Percentiles rank a stretch among this genome's conserved stretches.
These are phyloP conservation scores for Bambusicola thoracicus DNA, from an alignment of 2,113 vertebrate genomes.

Conservation along the genomic window DNA sequence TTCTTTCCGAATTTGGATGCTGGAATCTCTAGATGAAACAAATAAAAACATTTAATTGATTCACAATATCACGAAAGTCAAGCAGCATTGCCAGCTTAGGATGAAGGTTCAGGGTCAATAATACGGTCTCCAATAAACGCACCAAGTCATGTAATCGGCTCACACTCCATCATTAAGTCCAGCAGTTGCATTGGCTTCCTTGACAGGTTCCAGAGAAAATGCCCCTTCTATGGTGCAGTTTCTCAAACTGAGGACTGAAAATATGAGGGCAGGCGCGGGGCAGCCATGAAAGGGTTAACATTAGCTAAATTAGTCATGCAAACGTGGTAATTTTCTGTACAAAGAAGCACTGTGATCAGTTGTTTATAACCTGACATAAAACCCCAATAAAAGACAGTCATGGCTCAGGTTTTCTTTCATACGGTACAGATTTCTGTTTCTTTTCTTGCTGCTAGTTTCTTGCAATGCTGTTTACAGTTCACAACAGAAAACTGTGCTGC, in stretches of 20 bases:
- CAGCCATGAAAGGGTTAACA: neutral
- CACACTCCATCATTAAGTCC: neutral
- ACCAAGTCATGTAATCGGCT: neutral
- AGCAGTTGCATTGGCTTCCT: neutral
- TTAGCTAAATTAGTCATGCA: neutral
- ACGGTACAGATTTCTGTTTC: accelerated
- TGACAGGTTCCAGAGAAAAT: neutral
- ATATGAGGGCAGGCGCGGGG: neutral
- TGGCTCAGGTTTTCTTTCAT: neutral
- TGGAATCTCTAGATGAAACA: neutral
- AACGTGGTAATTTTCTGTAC: neutral
- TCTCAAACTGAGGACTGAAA: neutral
- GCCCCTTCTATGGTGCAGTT: neutral
- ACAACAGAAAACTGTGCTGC: neutral
- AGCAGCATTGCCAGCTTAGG: neutral
- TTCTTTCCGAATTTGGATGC: neutral
- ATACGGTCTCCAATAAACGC: neutral
- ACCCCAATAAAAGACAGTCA: neutral
- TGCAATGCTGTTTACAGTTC: neutral
- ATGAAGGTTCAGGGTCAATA: neutral
- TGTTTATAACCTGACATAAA: neutral
- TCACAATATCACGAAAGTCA: neutral
- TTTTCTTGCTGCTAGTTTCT: neutral
- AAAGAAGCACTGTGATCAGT: neutral
- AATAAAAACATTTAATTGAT: neutral